phyloP scores from a whole-genome alignment of 1,140 invertebrate species.

The Cheumatopsyche charites region DNA sequence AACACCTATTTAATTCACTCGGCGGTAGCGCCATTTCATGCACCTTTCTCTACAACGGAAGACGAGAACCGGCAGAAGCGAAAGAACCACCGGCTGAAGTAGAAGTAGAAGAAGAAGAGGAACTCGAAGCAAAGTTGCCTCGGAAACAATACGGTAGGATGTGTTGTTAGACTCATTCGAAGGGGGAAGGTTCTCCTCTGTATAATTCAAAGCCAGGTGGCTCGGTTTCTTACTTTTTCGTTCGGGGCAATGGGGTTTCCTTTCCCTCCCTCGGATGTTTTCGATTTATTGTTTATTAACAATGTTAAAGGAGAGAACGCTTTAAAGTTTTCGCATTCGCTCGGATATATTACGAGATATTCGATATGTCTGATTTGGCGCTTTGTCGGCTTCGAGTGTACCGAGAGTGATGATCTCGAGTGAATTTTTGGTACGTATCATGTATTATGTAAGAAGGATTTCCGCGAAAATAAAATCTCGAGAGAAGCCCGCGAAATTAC shows the following conservation, averaged over 20 bases:
- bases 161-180: constrained; percentile 45
- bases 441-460: too few species aligned
- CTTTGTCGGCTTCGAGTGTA: constrained; percentile 5
- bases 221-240: constrained; percentile 48
- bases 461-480: too few species aligned
- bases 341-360: constrained; percentile 20
- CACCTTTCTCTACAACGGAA: neutral
- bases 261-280: constrained; percentile 11
- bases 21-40: neutral
- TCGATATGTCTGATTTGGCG: constrained; percentile 37
- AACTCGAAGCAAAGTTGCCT: constrained; percentile 41
- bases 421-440: neutral
- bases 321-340: constrained; percentile 44
- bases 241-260: neutral
- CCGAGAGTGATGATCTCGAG: too few species aligned
- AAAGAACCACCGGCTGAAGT: neutral
- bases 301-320: constrained; percentile 47
- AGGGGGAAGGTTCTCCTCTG: constrained; percentile 31
- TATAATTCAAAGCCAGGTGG: constrained; percentile 49
- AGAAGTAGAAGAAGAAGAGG: constrained; percentile 45
- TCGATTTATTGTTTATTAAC: constrained; percentile 50
- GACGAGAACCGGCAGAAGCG: constrained; percentile 1
- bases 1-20: constrained; percentile 48
- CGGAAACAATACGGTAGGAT: constrained; percentile 47
- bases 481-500: too few species aligned